These are phyloP conservation scores for Euphydryas editha DNA, from an alignment of 2,888 invertebrate species.

Conservation along the genomic window DNA sequence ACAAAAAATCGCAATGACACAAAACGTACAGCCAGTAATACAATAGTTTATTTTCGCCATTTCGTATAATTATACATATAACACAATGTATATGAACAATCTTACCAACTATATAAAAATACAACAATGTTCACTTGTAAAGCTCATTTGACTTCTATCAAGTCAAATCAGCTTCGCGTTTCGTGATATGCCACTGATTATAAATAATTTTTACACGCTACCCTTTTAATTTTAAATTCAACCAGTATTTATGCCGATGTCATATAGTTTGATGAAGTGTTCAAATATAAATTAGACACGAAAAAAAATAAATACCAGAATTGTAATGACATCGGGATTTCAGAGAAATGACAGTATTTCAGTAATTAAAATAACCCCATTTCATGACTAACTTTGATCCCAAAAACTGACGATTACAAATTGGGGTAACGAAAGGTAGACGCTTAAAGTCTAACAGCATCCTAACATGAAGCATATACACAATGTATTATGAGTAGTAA, in stretches of 20 bases:
- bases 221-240: slow-evolving; percentile 39
- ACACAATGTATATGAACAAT: slow-evolving; percentile 65
- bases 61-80: slow-evolving; percentile 38
- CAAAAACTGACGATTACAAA: slow-evolving; percentile 66
- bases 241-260: slow-evolving; percentile 25
- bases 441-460: slow-evolving; percentile 41
- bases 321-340: not conserved
- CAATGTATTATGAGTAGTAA: slow-evolving; percentile 50
- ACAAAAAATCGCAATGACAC: slow-evolving; percentile 32
- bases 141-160: slow-evolving; percentile 52
- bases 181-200: slow-evolving; percentile 78
- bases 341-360: not conserved
- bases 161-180: slow-evolving; percentile 55
- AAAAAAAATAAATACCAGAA: not conserved
- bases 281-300: not conserved
- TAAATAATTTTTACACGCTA: slow-evolving; percentile 60
- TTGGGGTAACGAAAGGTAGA: slow-evolving; percentile 31
- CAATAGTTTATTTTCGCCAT: slow-evolving; percentile 27
- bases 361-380: slow-evolving; percentile 28
- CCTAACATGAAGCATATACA: slow-evolving; percentile 50
- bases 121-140: slow-evolving; percentile 70
- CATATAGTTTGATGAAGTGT: not conserved
- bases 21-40: slow-evolving; percentile 24
- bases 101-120: slow-evolving; percentile 78
- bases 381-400: slow-evolving; percentile 64